Conservation (phyloP, 2,113 vertebrate species). For the Phyllopteryx taeniolatus region DNA sequence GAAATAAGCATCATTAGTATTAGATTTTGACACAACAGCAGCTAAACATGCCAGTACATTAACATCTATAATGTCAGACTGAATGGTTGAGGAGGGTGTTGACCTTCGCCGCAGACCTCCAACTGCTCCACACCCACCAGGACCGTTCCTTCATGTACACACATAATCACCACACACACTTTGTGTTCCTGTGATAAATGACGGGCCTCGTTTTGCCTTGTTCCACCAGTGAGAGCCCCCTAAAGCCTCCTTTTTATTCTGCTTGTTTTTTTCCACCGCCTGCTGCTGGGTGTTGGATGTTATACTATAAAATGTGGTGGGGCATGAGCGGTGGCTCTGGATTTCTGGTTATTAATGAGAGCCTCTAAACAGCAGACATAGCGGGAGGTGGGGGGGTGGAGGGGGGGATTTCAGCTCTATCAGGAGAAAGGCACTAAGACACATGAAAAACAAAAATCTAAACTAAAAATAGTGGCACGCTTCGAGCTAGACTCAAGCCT, state of each 20-base stretch:
- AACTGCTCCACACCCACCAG: conserved; percentile 9
- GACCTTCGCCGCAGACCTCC: conserved; percentile 52
- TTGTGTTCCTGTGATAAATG: conserved; percentile 24
- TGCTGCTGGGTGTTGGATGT: conserved; percentile 26
- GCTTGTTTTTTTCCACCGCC: conserved; percentile 26
- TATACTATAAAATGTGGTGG: conserved; percentile 9
- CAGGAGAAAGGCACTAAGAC: conserved; percentile 44
- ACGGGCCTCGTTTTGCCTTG: conserved; percentile 51
- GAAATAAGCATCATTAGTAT: too few relatives aligned
- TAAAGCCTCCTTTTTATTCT: background rate
- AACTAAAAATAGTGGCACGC: conserved; percentile 29
- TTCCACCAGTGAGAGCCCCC: conserved; percentile 18
- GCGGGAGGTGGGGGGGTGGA: conserved; percentile 39
- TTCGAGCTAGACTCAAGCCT: conserved; percentile 10
- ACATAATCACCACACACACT: conserved; percentile 43
- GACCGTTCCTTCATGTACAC: conserved; percentile 13
- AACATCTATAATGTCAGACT: conserved; percentile 11
- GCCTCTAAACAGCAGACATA: conserved; percentile 49
- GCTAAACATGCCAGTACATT: conserved; percentile 26
- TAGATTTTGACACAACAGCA: background rate
- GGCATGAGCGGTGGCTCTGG: conserved; percentile 14
- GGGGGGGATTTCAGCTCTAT: conserved; percentile 43
- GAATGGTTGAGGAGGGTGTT: conserved; percentile 46
- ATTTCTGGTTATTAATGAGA: conserved; percentile 56
- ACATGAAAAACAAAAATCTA: conserved; percentile 31